Percentiles rank a stretch among this genome's conserved stretches.
Evolutionary conservation across 2,113 vertebrate genomes (phyloP).

Genomic region (Passer domesticus): DNA sequence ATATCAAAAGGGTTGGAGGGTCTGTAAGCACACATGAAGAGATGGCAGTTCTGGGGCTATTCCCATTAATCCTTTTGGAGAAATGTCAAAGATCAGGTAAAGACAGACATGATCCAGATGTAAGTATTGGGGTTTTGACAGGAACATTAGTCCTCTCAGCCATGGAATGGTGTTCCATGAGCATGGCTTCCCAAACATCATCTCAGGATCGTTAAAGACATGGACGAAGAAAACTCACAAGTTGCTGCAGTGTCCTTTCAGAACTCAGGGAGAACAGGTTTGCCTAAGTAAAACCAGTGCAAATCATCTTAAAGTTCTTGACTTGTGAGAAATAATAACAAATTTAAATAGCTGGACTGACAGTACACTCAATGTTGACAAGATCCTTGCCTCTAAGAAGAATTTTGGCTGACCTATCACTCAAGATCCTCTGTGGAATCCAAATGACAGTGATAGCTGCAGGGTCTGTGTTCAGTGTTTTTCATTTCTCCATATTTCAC

Average conservation of each 20-base stretch:
- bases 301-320: background rate
- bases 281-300: background rate
- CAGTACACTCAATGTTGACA: background rate
- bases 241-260: background rate
- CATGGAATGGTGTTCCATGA: background rate
- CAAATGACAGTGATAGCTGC: conserved; percentile 15
- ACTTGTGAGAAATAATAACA: background rate
- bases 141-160: background rate
- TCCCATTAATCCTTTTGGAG: background rate
- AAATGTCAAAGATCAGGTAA: background rate
- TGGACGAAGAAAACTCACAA: background rate
- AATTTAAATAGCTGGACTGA: background rate
- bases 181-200: background rate
- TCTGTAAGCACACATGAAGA: background rate
- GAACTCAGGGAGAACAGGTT: background rate
- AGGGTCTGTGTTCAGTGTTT: conserved; percentile 24
- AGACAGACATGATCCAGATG: background rate
- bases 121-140: background rate
- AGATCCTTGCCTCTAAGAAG: conserved; percentile 19
- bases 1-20: background rate
- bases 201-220: background rate
- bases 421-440: conserved; percentile 34
- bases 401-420: conserved; percentile 31
- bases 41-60: background rate
- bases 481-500: conserved; percentile 25